Conservation (phyloP, 2,113 vertebrate species). For the Ia io region DNA sequence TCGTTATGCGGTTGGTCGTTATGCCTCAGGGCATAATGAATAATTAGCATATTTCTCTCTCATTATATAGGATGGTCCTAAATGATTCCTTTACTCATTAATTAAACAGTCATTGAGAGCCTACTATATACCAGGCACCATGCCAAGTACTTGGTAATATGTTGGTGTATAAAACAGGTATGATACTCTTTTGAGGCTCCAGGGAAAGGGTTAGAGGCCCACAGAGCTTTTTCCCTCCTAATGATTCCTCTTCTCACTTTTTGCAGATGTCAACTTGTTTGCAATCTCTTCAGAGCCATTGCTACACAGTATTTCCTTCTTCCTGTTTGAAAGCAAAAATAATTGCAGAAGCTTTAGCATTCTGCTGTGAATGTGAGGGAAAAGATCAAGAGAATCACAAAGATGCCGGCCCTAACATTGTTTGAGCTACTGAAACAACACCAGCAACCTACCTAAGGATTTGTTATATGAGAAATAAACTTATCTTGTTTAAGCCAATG, state of each 20-base stretch:
- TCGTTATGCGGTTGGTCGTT: too few species aligned
- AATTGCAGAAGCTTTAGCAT: neutral
- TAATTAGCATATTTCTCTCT: too few species aligned
- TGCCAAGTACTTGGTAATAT: neutral
- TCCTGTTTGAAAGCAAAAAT: slow-evolving; percentile 6
- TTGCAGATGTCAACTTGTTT: neutral
- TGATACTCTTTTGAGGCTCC: neutral
- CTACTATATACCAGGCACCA: neutral
- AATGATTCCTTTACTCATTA: neutral
- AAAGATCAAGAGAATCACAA: neutral
- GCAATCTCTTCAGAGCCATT: neutral
- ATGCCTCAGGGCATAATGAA: too few species aligned
- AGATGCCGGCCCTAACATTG: neutral
- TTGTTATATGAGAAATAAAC: neutral
- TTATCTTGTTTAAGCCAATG: neutral
- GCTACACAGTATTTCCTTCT: neutral
- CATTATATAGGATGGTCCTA: neutral
- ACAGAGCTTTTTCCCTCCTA: neutral
- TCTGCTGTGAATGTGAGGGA: neutral
- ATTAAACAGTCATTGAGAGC: neutral
- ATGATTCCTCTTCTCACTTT: neutral
- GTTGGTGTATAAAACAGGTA: neutral
- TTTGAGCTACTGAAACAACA: neutral
- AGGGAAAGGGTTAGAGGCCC: neutral
- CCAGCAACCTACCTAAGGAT: neutral